Base-by-base conservation (phyloP, 1,140 invertebrate genomes). In the Eueides isabella region DNA sequence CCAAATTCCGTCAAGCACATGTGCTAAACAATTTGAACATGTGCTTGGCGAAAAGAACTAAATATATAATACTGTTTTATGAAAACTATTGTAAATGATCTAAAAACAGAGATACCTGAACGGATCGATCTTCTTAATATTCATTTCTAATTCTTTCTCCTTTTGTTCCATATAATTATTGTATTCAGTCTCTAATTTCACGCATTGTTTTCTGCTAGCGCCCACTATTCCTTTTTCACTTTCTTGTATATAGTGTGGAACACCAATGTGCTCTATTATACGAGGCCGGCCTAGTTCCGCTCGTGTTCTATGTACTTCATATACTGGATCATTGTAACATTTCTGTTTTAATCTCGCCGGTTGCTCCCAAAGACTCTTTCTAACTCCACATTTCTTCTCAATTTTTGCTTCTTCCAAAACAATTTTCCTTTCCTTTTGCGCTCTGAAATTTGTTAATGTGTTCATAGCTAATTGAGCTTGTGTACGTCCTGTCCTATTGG, bases 391-490 rank as follows among this genome's bases (percentile, higher is more conserved):
- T 69, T 87, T 88, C 26, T 80, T 77, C 19, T 79, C 38, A 62
- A 91, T 83, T 71, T 92, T 85, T 23, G 90, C 86, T 61, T 91
- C 63, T 76, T 90, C 87, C 19, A 93, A 71, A 19, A 77, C 86
- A 11, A 61, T 79, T 75, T 93, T 92, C 31, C 83, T 75, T 80
- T 93, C 91, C 71, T 85, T 90, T 19, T 89, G 79, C 72, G 85
- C 82, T 3, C 89, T 76, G 12, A 85, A 67, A 33, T 82, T 85
- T 55, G 87, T 85, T 9, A 85, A 61, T 16, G 85, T 70, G 71
- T 93, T 92, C 90, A 93, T 93, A 4, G 79, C 72, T 35, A 93
- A 76, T 72, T 92, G 88, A 16, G 71, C 83, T 33, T 87, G 85
- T 35, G 75, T 75, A 69, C 86, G 77, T 2, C 75, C 48, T 3